Base-by-base conservation (phyloP, 2,888 invertebrate genomes). In the Eustalomyia histrio region DNA sequence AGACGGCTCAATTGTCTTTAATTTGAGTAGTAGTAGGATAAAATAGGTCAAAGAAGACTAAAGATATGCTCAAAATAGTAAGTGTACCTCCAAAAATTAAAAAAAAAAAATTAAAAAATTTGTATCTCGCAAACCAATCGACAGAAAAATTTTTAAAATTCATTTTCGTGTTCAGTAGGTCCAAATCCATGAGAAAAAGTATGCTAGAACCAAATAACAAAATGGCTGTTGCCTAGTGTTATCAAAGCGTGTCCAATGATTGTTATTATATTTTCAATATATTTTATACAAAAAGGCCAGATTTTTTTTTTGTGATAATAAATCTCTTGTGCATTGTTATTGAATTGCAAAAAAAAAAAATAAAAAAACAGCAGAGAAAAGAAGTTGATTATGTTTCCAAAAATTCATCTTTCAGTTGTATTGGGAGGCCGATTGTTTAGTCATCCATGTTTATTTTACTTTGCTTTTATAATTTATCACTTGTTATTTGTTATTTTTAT, bases 371-470 rank as follows among this genome's bases (percentile, higher is more conserved):
- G 24, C 2, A 24, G 5, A 24, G 24, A 29, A 29, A 29, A 29
- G 7, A 7, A 29, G 29, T 29, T 29, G 6, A 29, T 29, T 29
- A 29, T 29, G 7, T 29, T 29, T 29, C 10, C 12, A 75, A 57
- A 39, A 35, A 18, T 29, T 60, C 33, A 18, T n/a, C 24, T 61
- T 61, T 43, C 16, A 47, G 29, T 50, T 21, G 17, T 57, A 21
- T 65, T 68, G 69, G 50, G 39, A n/a, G 73, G 55, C 53, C 74
- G 50, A 65, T 60, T 63, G 61, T 65, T 74, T 71, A 81, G 78
- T 81, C 81, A 81, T 78, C 29, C 69, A 39, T 67, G 55, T 57
- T 71, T 53, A 69, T 63, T 35, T 69, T 14, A 35, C 67, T 67
- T 53, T 53, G 16, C 35, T 74, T 65, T 50, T 21, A 29, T 53